Percentiles rank a stretch among this genome's conserved stretches.
Conservation (phyloP, 30 jellyfish, hydroid and myxozoan genomes). For the Turritopsis dohrnii region DNA sequence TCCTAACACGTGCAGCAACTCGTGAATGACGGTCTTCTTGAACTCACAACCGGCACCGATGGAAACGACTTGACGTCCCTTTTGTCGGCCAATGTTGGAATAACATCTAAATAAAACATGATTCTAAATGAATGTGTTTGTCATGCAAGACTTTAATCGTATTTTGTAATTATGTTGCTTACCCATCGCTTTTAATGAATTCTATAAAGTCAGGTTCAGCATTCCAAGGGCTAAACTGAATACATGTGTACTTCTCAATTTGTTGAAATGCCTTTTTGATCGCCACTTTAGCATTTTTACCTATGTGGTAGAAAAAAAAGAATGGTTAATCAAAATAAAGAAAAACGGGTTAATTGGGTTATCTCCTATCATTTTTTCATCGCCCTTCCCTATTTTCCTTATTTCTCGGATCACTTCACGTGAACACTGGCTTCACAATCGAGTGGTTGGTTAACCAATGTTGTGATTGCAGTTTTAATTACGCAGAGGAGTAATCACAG, state of each 20-base stretch:
- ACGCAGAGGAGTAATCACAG: neutral
- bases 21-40: constrained; percentile 27
- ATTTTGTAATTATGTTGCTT: neutral
- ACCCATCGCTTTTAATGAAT: constrained; percentile 37
- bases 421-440: neutral
- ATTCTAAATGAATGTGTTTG: no score
- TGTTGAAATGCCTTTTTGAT: constrained; percentile 13
- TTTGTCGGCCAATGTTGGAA: constrained; percentile 30
- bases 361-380: neutral
- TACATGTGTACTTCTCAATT: constrained; percentile 18
- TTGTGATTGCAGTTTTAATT: neutral
- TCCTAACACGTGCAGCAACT: constrained; percentile 28
- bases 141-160: no score
- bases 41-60: constrained; percentile 29
- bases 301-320: neutral
- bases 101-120: constrained; percentile 22
- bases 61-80: constrained; percentile 27
- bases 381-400: neutral
- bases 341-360: neutral
- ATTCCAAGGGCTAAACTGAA: constrained; percentile 24
- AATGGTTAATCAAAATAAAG: neutral
- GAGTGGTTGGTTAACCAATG: neutral
- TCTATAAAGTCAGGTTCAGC: constrained; percentile 26
- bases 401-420: neutral
- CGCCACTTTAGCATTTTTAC: constrained; percentile 5